Conservation (phyloP, 2,888 invertebrate species). For the Agriotes lineatus region DNA sequence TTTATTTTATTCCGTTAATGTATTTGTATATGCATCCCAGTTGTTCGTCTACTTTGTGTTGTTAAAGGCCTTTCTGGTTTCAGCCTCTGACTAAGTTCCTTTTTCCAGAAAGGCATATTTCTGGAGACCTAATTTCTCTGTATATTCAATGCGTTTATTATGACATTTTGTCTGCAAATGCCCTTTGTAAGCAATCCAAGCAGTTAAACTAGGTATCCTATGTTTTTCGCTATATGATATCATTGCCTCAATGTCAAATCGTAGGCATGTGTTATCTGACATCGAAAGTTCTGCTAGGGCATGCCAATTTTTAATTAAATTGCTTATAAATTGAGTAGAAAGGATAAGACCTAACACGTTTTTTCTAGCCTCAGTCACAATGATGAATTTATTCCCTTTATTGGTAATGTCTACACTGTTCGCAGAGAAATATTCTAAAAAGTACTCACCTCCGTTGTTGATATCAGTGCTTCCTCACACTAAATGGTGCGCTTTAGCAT, state of each 20-base stretch:
- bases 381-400: not conserved
- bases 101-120: not conserved
- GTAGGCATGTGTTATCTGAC: not conserved
- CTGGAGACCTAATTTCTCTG: too few species aligned
- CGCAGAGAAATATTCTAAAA: not conserved
- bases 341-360: not conserved
- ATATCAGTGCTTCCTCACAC: not conserved
- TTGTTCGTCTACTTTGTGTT: too few species aligned
- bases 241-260: not conserved
- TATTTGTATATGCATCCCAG: too few species aligned
- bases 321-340: not conserved
- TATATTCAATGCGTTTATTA: too few species aligned
- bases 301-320: not conserved
- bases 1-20: too few species aligned
- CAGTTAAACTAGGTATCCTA: not conserved
- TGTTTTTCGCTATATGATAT: not conserved
- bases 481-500: not conserved
- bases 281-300: not conserved
- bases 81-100: not conserved
- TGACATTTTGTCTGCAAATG: not conserved
- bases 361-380: not conserved
- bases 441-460: not conserved
- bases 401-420: conserved; percentile 3
- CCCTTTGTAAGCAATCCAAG: not conserved
- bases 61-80: not conserved